Percentiles rank a stretch among this genome's conserved stretches.
Conservation (phyloP, 2,797 vertebrate genomes). For the Simalia tracyae region DNA sequence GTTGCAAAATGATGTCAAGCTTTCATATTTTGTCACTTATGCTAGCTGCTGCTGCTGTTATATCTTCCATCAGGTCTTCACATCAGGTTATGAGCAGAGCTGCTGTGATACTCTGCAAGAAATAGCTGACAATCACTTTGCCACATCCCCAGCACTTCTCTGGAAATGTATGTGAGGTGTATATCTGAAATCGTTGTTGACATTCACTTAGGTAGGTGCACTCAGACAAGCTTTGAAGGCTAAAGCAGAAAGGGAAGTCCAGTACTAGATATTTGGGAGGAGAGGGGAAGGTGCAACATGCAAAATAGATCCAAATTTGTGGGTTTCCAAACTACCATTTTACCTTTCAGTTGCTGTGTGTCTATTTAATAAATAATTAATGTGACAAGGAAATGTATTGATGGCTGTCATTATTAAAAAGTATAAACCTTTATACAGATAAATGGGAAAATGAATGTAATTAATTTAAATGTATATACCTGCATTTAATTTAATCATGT, state of each 20-base stretch:
- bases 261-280: background rate
- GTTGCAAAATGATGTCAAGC: background rate
- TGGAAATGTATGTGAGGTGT: background rate
- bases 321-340: background rate
- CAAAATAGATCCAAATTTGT: background rate
- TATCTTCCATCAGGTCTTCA: background rate
- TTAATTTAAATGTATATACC: background rate
- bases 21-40: background rate
- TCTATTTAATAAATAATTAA: background rate
- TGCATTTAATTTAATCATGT: background rate
- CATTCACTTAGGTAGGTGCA: background rate
- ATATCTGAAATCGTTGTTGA: background rate
- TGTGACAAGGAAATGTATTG: background rate
- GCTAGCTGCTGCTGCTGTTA: background rate
- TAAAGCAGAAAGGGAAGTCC: background rate
- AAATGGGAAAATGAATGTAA: background rate
- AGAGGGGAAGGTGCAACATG: background rate
- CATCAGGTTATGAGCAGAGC: background rate
- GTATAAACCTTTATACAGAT: background rate
- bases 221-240: background rate
- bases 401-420: background rate
- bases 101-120: background rate
- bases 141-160: background rate
- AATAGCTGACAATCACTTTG: background rate
- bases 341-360: background rate